Evolutionary conservation across 2,888 invertebrate genomes (phyloP).

Genomic region (Platynereis dumerilii): DNA sequence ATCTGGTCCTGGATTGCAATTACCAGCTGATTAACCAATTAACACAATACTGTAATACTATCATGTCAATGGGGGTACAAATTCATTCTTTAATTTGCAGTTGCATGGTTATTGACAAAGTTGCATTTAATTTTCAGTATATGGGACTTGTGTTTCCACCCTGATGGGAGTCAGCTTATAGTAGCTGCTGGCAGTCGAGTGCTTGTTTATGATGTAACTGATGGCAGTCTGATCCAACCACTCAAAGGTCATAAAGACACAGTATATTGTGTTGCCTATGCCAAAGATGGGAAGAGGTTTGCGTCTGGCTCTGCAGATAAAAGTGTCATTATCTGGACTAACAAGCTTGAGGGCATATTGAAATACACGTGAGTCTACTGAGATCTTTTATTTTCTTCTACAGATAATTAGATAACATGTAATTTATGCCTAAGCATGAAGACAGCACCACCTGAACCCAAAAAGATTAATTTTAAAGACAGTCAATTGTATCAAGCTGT

Average conservation of each 20-base stretch:
- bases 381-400: too few species aligned
- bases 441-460: too few species aligned
- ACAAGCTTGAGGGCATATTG: conserved; percentile 90
- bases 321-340: conserved; percentile 97
- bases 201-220: conserved; percentile 91
- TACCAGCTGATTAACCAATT: too few species aligned
- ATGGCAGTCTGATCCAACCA: conserved; percentile 89
- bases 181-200: conserved; percentile 93
- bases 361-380: conserved; percentile 91
- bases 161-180: conserved; percentile 91
- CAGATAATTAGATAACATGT: too few species aligned
- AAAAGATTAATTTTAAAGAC: too few species aligned
- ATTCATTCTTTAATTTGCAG: too few species aligned
- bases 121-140: conserved; percentile 78
- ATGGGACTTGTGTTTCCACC: conserved; percentile 93
- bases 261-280: conserved; percentile 90
- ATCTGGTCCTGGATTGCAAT: too few species aligned
- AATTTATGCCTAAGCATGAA: too few species aligned
- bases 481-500: too few species aligned
- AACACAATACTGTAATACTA: too few species aligned
- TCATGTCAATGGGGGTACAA: too few species aligned
- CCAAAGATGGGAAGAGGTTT: conserved; percentile 93
- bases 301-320: conserved; percentile 97
- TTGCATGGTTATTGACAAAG: too few species aligned
- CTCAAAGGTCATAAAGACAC: conserved; percentile 95